Evolutionary conservation across 2,888 invertebrate genomes (phyloP), one percentile per base, ranked within the genome.

Genomic region (Phyllotreta cruciferae): DNA sequence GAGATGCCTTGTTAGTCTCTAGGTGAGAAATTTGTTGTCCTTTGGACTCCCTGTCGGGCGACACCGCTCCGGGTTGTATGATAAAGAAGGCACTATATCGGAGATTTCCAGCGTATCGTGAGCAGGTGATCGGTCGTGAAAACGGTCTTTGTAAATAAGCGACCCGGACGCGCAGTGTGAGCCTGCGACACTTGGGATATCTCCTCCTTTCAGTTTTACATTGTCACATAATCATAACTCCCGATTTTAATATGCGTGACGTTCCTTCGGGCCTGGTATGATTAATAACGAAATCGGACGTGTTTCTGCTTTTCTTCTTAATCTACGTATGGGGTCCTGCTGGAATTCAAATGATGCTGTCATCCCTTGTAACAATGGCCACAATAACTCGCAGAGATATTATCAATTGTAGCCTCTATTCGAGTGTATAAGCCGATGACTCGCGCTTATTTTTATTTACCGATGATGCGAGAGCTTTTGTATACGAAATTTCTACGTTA

Each of bases 11-110:
- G 80, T 80, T 80, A 80, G 79, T 73, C 78, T 75, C 78, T 79
- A 81, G 81, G 81, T 81, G 81, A 81, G 81, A 81, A 80, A 80
- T 80, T 80, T 78, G 80, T 80, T 81, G 81, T 81, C 80, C 78
- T 72, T 70, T 67, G 68, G 80, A 78, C 77, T 73, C 75, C 80
- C 80, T 72, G 78, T 74, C 66, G 80, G 69, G 77, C 10, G 13
- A 52, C 69, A 69, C 64, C 74, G 69, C 75, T 70, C 76, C 77
- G 69, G 76, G 75, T 71, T 71, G 76, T 75, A 37, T 70, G 74
- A 69, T 75, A 75, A 71, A 69, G 71, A 75, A 71, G 67, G 70
- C 71, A 56, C 55, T 50, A 24, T 24, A 55, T 63, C 37, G 57
- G 50, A 57, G 56, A 63, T 63, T 63, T 50, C 47, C 41, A 56